A percentile compares a stretch with the other conserved stretches of the same genome.
Conservation (phyloP, 2,113 vertebrate genomes). For the Paradoxurus hermaphroditus region DNA sequence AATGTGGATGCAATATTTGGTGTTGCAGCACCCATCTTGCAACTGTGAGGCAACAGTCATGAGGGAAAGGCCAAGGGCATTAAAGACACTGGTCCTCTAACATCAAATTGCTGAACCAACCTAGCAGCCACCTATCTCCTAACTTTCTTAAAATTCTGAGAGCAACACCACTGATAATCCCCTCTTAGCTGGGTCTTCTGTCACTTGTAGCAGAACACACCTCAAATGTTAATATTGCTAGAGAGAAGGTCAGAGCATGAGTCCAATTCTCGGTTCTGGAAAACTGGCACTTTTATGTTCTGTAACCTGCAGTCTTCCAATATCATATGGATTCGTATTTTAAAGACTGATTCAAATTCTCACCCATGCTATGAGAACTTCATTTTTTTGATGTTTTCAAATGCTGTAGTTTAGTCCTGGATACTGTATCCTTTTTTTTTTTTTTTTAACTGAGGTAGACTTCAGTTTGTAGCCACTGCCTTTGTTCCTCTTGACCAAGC, state of each 20-base stretch:
- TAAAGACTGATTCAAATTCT: background rate
- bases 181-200: background rate
- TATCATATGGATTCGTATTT: background rate
- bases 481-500: background rate
- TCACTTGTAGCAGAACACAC: background rate
- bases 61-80: background rate
- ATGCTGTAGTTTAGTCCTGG: background rate
- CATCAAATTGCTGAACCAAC: background rate
- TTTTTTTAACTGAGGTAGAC: background rate
- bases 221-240: background rate
- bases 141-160: background rate
- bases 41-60: background rate
- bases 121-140: background rate
- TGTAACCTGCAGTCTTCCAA: background rate
- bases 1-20: background rate
- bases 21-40: background rate
- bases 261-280: background rate
- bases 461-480: background rate
- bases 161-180: background rate
- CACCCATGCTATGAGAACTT: background rate
- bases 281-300: background rate
- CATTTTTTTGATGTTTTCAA: background rate
- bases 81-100: background rate
- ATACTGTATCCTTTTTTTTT: background rate
- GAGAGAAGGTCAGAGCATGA: background rate